These are phyloP conservation scores for Epinotia bilunana DNA, from an alignment of 2,888 invertebrate genomes.

Conservation along the genomic window DNA sequence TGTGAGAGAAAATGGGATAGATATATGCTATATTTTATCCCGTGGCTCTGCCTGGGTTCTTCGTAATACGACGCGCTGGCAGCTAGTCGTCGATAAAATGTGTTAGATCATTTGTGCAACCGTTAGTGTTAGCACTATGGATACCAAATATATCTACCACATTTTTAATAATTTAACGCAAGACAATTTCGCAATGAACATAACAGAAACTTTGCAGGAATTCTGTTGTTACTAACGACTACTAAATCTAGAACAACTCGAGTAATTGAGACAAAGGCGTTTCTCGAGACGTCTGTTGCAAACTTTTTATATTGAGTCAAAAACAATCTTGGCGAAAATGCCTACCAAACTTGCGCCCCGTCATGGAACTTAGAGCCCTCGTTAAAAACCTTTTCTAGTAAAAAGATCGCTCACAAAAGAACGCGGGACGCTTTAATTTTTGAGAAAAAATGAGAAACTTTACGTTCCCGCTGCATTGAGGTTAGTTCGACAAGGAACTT, in stretches of 20 bases:
- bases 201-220: background rate
- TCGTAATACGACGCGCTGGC: too few species aligned
- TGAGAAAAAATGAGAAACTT: conserved; percentile 41
- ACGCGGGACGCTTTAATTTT: conserved; percentile 42
- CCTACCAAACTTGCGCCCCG: conserved; percentile 44
- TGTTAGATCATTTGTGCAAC: too few species aligned
- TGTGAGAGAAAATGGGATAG: too few species aligned
- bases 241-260: conserved; percentile 33
- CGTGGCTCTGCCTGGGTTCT: too few species aligned
- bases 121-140: too few species aligned
- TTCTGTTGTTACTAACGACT: conserved; percentile 13
- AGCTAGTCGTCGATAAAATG: too few species aligned
- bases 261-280: conserved; percentile 37
- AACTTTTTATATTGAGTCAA: conserved; percentile 61
- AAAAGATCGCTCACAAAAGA: conserved; percentile 43
- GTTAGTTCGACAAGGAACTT: conserved; percentile 12
- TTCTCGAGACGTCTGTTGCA: conserved; percentile 35
- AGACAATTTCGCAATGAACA: background rate
- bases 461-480: conserved; percentile 13
- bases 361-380: conserved; percentile 48
- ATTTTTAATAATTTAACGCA: too few species aligned
- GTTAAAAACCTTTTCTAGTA: conserved; percentile 54
- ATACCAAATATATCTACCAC: too few species aligned
- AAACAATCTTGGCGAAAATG: conserved; percentile 51
- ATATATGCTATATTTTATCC: too few species aligned